phyloP scores from a whole-genome alignment of 2,113 vertebrate genomes.

The Bubo bubo region DNA sequence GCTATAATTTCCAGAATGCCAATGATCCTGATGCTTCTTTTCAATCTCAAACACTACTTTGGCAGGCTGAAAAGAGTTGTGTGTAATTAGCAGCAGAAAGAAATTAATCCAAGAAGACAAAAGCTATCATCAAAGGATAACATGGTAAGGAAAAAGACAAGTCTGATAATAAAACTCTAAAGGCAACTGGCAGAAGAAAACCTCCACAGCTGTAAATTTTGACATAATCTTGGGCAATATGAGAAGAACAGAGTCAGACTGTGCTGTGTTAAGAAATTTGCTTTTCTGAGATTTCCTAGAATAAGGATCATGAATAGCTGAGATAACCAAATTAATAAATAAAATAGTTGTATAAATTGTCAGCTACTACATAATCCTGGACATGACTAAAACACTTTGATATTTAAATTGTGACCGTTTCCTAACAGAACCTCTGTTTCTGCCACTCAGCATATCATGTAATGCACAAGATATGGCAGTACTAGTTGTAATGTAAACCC shows the following conservation, averaged over 20 bases:
- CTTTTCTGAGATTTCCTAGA: not conserved
- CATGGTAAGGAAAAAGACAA: not conserved
- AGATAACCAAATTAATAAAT: not conserved
- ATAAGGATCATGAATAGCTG: not conserved
- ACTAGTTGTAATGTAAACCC: not conserved
- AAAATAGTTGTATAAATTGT: not conserved
- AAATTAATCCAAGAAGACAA: conserved; percentile 31
- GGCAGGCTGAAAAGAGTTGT: not conserved
- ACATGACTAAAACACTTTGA: not conserved
- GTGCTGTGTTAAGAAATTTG: not conserved
- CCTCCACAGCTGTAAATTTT: conserved; percentile 11
- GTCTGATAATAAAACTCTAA: not conserved
- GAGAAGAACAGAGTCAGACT: not conserved
- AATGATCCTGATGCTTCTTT: not conserved
- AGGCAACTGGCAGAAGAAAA: not conserved
- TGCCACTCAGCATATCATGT: not conserved
- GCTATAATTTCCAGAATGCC: not conserved
- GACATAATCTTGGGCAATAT: not conserved
- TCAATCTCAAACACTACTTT: not conserved
- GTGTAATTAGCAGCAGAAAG: not conserved
- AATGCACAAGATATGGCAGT: not conserved
- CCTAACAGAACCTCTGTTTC: not conserved
- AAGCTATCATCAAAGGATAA: not conserved
- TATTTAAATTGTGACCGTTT: not conserved
- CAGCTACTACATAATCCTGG: not conserved